Percentiles rank a stretch among this genome's conserved stretches.
Evolutionary conservation across 2,888 invertebrate species (phyloP).

Genomic region (Diarsia dahlii): DNA sequence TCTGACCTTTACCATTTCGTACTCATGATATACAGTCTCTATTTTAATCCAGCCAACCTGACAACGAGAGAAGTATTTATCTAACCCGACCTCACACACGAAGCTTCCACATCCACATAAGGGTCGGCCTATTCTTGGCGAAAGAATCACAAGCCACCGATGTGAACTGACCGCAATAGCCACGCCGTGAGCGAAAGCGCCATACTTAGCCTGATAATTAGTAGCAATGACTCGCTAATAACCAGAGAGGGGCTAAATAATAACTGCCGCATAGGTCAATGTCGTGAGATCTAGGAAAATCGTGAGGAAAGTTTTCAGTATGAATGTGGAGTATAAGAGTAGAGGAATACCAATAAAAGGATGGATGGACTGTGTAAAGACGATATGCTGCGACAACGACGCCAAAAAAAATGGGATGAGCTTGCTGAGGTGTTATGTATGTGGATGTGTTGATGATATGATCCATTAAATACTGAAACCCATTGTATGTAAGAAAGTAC

Average conservation of each 20-base stretch:
- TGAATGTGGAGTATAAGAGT: no score
- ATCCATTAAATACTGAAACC: no score
- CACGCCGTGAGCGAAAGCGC: slow-evolving; percentile 35
- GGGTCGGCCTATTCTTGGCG: slow-evolving; percentile 43
- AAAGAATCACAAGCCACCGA: slow-evolving; percentile 30
- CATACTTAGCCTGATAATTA: slow-evolving; percentile 37
- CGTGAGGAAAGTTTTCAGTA: no score
- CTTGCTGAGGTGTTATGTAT: no score
- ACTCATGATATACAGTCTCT: background rate
- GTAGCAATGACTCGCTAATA: slow-evolving; percentile 38
- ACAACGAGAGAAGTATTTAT: background rate
- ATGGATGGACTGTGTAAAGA: no score
- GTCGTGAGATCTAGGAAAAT: no score
- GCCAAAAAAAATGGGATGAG: no score
- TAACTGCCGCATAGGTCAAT: background rate
- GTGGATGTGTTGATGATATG: no score
- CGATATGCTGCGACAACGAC: no score
- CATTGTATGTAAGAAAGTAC: no score
- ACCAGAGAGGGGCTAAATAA: background rate
- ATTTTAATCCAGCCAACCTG: background rate
- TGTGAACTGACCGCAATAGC: slow-evolving; percentile 56
- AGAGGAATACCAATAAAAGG: no score
- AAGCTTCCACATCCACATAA: slow-evolving; percentile 19
- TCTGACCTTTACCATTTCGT: background rate
- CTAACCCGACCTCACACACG: slow-evolving; percentile 1